Percentiles rank a stretch among this genome's conserved stretches.
Conservation (phyloP, 2,113 vertebrate species). For the Zosterops borbonicus region DNA sequence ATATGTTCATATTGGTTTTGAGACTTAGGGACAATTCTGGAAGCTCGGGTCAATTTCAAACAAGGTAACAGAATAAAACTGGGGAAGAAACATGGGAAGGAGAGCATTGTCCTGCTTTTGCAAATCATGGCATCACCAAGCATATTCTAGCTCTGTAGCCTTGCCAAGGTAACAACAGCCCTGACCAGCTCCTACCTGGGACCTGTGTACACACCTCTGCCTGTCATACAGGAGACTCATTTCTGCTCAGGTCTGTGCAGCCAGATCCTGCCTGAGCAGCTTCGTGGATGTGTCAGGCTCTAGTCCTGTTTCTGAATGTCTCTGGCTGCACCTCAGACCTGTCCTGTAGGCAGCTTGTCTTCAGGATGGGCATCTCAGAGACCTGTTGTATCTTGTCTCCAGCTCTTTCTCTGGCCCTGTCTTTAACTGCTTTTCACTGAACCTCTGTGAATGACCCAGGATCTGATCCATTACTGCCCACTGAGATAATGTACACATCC, state of each 20-base stretch:
- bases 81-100: not conserved
- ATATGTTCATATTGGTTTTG: not conserved
- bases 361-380: not conserved
- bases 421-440: not conserved
- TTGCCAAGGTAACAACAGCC: not conserved
- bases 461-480: not conserved
- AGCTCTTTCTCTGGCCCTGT: not conserved
- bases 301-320: not conserved
- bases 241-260: not conserved
- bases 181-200: not conserved
- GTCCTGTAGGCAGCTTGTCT: not conserved
- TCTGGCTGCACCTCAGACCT: not conserved
- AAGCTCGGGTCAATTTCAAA: not conserved
- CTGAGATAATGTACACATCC: not conserved
- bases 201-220: not conserved
- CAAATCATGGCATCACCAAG: not conserved
- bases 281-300: not conserved
- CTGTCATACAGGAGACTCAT: fast-evolving
- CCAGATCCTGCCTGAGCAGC: not conserved
- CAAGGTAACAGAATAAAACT: not conserved
- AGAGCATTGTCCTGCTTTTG: not conserved
- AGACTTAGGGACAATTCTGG: not conserved
- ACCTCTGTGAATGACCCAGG: not conserved
- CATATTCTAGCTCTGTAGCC: not conserved
- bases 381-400: fast-evolving